These are phyloP conservation scores for Rostratula benghalensis DNA, from an alignment of 2,113 vertebrate genomes.

Conservation along the genomic window DNA sequence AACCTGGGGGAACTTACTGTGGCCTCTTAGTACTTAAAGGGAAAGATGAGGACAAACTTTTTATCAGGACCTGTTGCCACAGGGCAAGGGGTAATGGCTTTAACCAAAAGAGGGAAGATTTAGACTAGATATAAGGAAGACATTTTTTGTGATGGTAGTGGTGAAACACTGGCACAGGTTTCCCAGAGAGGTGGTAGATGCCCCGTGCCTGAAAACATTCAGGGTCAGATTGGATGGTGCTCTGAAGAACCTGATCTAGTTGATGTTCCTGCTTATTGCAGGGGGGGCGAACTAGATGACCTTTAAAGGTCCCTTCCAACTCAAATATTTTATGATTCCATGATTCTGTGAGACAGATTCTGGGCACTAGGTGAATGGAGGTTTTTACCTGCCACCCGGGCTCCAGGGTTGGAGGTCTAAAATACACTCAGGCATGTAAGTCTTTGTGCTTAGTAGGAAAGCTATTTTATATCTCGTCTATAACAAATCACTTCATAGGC, in stretches of 20 bases:
- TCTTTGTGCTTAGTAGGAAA: background rate
- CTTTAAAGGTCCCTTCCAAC: background rate
- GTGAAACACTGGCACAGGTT: background rate
- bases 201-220: background rate
- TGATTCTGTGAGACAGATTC: background rate
- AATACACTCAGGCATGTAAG: background rate
- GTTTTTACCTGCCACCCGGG: background rate
- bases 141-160: background rate
- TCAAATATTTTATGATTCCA: background rate
- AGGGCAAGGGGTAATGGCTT: background rate
- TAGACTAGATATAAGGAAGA: background rate
- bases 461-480: background rate
- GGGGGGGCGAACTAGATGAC: background rate
- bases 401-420: background rate
- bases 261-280: background rate
- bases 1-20: background rate
- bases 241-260: background rate
- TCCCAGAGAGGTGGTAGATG: background rate
- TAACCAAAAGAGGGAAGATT: background rate
- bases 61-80: background rate
- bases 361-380: background rate
- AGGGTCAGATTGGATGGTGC: background rate
- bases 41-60: background rate
- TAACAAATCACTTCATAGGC: background rate
- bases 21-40: background rate